Base-by-base conservation (phyloP, 2,113 vertebrate genomes). In the Sorex araneus region DNA sequence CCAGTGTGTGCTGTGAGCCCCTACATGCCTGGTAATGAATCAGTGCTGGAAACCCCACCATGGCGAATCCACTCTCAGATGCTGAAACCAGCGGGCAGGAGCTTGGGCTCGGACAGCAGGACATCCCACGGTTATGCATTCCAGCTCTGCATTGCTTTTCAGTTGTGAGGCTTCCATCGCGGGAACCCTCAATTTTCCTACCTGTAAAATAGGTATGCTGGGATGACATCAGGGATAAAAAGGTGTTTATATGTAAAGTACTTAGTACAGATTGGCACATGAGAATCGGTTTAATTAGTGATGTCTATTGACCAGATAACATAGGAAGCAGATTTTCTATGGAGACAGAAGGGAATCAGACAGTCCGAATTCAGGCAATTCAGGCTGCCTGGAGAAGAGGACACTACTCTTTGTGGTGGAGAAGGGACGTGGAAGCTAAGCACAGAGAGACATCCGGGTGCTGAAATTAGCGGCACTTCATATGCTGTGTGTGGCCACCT, bases 401-500 rank as follows among this genome's bases (percentile, higher is more conserved):
- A 64, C 64, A 6, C 0, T 8, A 43, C 30, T n/a, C 28, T 18
- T 30, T 64, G 8, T 74, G 13, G 43, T 21, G 40, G 57, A 11
- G 8, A n/a, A 73, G 78, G 15, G 10, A 9, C 3, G 75, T 9
- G 50, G n/a, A 19, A 16, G 25, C 27, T 7, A 8, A 47, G 16
- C 3, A n/a, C 21, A 16, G 78, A 3, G 7, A 27, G 27, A 75
- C 11, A 13, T 75, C 36, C 36, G 7, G 71, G 40, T 34, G 34
- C 19, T 45, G 1, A 9, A 45, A 45, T 13, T 12, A 16, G 28
- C 19, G 34, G 57, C 0, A 0, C 34, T 73, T 47, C 28, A 11
- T 60, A n/a, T 25, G 11, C 1, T 0, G 3, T 3, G 1, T 0
- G 27, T 21, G 5, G 12, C 36, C 10, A 34, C 47, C 34, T 73